A percentile compares a stretch with the other conserved stretches of the same genome.
Conservation (phyloP, 2,113 vertebrate genomes). For the Pomatostomus ruficeps region DNA sequence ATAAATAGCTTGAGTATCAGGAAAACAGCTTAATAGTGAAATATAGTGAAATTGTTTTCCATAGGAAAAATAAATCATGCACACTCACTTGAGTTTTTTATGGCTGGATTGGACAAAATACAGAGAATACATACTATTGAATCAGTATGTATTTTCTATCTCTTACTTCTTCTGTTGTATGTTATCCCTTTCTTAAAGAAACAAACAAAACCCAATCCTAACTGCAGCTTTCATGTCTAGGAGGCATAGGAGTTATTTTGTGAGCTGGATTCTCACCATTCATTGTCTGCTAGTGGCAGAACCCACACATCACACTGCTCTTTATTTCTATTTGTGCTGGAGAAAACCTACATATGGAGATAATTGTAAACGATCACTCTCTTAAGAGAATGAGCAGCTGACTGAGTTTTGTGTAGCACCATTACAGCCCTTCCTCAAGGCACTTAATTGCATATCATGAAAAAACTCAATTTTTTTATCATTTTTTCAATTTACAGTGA, state of each 20-base stretch:
- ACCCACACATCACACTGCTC: not conserved
- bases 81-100: not conserved
- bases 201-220: not conserved
- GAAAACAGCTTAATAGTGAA: not conserved
- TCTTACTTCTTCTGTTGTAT: not conserved
- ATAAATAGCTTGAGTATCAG: not conserved
- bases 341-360: not conserved
- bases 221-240: not conserved
- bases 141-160: not conserved
- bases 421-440: not conserved
- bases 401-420: not conserved
- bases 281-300: not conserved
- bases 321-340: not conserved
- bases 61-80: not conserved
- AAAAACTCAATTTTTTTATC: not conserved
- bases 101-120: not conserved
- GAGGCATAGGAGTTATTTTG: conserved; percentile 16
- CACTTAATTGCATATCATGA: not conserved
- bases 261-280: not conserved
- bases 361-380: not conserved
- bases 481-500: not conserved
- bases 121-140: not conserved
- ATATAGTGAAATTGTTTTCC: not conserved
- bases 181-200: not conserved
- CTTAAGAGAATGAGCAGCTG: not conserved